These are phyloP conservation scores for Microcebus ravelobensis DNA, from an alignment of 2,113 vertebrate species.

Conservation along the genomic window DNA sequence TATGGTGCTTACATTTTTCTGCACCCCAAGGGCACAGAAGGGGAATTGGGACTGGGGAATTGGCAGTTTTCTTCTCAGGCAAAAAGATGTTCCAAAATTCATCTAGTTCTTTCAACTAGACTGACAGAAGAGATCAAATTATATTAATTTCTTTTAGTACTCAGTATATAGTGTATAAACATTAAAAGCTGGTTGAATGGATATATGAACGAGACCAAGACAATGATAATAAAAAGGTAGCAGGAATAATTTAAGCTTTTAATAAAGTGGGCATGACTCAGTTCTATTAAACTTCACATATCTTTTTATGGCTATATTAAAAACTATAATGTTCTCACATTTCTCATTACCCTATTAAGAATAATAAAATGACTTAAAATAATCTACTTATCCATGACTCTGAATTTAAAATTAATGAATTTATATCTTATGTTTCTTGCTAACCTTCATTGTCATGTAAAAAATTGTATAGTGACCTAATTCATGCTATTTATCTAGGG, in stretches of 20 bases:
- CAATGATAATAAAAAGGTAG: not conserved
- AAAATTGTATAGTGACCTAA: not conserved
- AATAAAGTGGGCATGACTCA: not conserved
- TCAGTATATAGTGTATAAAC: not conserved
- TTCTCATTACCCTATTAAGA: not conserved
- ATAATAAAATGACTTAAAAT: constrained; percentile 1
- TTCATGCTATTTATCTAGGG: not conserved
- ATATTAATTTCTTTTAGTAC: not conserved
- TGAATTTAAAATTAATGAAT: not conserved
- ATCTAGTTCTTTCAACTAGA: not conserved
- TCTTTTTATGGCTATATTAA: not conserved
- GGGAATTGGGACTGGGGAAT: not conserved
- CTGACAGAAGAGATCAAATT: not conserved
- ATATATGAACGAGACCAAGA: not conserved
- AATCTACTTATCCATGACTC: not conserved
- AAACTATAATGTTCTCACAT: not conserved
- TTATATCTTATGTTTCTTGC: not conserved
- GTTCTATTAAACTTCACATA: not conserved
- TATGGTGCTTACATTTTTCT: not conserved
- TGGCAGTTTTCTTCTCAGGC: not conserved
- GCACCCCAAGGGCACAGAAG: not conserved
- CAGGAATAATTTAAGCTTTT: not conserved
- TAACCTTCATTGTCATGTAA: not conserved
- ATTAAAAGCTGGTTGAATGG: not conserved
- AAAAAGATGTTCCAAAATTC: not conserved